These are phyloP conservation scores for Solea senegalensis DNA, from an alignment of 2,113 vertebrate genomes.

Conservation along the genomic window DNA sequence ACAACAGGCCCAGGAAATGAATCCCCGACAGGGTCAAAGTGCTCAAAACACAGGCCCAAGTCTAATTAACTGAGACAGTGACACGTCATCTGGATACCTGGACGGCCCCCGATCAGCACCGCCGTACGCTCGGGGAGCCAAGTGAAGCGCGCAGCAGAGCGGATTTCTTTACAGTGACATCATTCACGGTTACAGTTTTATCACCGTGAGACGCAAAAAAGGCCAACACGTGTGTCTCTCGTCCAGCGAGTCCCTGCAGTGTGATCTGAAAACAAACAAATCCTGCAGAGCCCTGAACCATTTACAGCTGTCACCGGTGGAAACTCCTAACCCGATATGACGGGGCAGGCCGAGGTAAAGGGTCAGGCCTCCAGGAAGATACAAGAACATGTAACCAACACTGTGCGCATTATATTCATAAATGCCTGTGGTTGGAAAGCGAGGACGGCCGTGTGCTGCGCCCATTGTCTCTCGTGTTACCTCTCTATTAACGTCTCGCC, in stretches of 20 bases:
- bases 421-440: slow-evolving; percentile 69
- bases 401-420: slow-evolving; percentile 71
- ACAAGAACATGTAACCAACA: slow-evolving; percentile 76
- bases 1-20: slow-evolving; percentile 73
- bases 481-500: slow-evolving; percentile 52
- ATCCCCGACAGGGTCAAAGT: slow-evolving; percentile 70
- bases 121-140: slow-evolving; percentile 7
- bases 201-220: slow-evolving; percentile 31
- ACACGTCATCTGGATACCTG: slow-evolving; percentile 58
- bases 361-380: slow-evolving; percentile 77
- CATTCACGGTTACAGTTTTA: slow-evolving; percentile 56
- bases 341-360: slow-evolving; percentile 74
- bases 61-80: slow-evolving; percentile 56
- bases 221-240: slow-evolving; percentile 64
- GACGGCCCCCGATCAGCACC: slow-evolving; percentile 21
- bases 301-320: slow-evolving; percentile 80
- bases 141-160: slow-evolving; percentile 29
- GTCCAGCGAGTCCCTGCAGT: slow-evolving; percentile 55
- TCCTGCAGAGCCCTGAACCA: slow-evolving; percentile 74
- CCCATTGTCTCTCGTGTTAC: slow-evolving; percentile 63
- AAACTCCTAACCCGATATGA: slow-evolving; percentile 71
- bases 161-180: slow-evolving; percentile 40
- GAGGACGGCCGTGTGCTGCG: slow-evolving; percentile 54
- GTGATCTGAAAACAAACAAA: slow-evolving; percentile 75
- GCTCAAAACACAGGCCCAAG: slow-evolving; percentile 56